Evolutionary conservation across 2,888 invertebrate species (phyloP).

Genomic region (Patella depressa): DNA sequence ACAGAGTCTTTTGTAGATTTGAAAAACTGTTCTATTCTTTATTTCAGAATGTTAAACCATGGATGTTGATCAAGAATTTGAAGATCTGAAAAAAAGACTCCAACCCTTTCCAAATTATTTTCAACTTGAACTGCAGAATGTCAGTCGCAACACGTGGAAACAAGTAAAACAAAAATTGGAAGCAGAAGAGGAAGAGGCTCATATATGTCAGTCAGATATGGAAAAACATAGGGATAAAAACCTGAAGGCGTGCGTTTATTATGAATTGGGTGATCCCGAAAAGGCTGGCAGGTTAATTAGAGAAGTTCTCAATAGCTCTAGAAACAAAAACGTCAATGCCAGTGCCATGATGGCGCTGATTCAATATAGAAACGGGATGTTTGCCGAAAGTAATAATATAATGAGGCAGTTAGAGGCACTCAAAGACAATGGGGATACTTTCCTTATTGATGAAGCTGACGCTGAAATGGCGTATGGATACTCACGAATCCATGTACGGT

Average conservation of each 20-base stretch:
- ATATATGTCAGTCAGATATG: background rate
- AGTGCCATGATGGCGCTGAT: background rate
- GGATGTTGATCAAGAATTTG: background rate
- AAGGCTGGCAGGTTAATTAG: background rate
- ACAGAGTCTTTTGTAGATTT: too few relatives aligned
- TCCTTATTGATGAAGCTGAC: background rate
- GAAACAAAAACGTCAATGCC: background rate
- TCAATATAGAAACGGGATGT: background rate
- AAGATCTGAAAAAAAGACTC: background rate
- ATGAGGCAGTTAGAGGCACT: background rate
- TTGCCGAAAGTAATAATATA: background rate
- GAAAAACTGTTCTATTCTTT: too few relatives aligned
- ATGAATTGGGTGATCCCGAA: background rate
- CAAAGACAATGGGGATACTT: background rate
- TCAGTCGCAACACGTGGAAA: background rate
- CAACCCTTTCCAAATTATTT: conserved; percentile 3
- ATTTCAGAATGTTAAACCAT: background rate
- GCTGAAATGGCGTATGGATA: background rate
- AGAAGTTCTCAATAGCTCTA: background rate
- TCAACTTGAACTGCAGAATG: background rate
- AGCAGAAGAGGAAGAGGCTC: background rate
- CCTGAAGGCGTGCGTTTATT: background rate
- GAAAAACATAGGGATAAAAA: background rate
- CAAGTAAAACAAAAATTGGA: background rate
- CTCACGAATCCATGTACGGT: background rate